A percentile compares a stretch with the other conserved stretches of the same genome.
Conservation (phyloP, 2,888 invertebrate genomes). For the Bombyx huttoni region DNA sequence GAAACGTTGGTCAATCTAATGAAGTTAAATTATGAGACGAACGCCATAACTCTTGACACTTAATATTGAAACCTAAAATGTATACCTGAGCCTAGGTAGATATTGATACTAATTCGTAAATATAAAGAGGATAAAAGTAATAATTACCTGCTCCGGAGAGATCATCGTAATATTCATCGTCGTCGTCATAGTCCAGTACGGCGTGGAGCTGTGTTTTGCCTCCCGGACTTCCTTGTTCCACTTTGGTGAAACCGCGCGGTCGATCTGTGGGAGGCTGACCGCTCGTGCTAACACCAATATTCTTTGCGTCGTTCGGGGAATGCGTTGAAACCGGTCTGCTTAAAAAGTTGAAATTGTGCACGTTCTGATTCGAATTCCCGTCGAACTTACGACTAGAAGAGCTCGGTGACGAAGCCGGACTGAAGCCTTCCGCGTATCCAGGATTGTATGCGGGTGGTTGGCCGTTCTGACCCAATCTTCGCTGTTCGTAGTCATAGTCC, state of each 20-base stretch:
- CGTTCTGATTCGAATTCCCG: conserved; percentile 41
- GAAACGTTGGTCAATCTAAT: no score
- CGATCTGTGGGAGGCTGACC: conserved; percentile 57
- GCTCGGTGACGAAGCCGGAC: conserved; percentile 36
- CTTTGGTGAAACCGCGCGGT: conserved; percentile 77
- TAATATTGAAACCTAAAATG: no score
- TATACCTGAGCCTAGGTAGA: no score
- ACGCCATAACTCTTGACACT: no score
- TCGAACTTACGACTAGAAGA: conserved; percentile 62
- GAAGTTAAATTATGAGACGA: no score
- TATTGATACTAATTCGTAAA: not conserved
- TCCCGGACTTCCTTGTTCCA: conserved; percentile 68
- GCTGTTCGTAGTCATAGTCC: conserved; percentile 62
- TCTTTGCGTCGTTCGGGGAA: conserved; percentile 40
- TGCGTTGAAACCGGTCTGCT: conserved; percentile 35
- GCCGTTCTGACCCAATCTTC: conserved; percentile 34
- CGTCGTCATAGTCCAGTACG: conserved; percentile 78
- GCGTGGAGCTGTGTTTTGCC: conserved; percentile 79
- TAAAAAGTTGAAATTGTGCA: conserved; percentile 44
- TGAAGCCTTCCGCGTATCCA: conserved; percentile 51
- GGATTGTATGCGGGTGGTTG: conserved; percentile 39
- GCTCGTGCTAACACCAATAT: conserved; percentile 61
- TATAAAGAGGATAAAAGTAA: not conserved
- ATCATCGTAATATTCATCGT: conserved; percentile 74
- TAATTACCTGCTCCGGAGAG: conserved; percentile 62